Percentiles rank a stretch among this genome's conserved stretches.
Evolutionary conservation across 2,797 vertebrate genomes (phyloP).

Genomic region (Enteromius mattozi): DNA sequence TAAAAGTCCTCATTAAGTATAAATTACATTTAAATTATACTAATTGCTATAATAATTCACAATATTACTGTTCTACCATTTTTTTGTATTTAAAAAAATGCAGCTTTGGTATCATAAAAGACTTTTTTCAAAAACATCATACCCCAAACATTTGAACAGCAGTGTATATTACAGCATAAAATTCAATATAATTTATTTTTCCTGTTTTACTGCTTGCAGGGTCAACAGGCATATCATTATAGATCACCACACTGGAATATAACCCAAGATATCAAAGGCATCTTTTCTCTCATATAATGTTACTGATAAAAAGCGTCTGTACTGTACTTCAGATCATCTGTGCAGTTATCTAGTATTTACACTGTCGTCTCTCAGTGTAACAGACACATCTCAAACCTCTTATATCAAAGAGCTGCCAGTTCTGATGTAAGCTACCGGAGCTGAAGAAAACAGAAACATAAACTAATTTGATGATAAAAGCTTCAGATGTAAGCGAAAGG

Average conservation of each 20-base stretch:
- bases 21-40: neutral
- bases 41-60: neutral
- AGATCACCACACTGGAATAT: neutral
- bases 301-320: neutral
- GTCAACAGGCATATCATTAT: neutral
- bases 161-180: neutral
- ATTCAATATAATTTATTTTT: neutral
- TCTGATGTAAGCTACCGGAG: neutral
- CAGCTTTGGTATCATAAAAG: neutral
- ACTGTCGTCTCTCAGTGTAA: neutral
- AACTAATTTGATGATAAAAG: constrained; percentile 39
- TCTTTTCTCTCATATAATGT: neutral
- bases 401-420: constrained; percentile 32
- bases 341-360: constrained; percentile 10
- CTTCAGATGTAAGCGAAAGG: neutral
- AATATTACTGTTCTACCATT: neutral
- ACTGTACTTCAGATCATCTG: neutral
- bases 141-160: neutral
- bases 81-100: neutral
- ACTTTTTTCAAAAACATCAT: neutral
- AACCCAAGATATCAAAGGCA: neutral
- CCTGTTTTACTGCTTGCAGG: neutral
- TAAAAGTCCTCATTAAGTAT: neutral
- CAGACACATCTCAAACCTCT: constrained; percentile 30
- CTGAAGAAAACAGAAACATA: constrained; percentile 27